Evolutionary conservation across 2,797 vertebrate species (phyloP).

Genomic region (Syncerus caffer): DNA sequence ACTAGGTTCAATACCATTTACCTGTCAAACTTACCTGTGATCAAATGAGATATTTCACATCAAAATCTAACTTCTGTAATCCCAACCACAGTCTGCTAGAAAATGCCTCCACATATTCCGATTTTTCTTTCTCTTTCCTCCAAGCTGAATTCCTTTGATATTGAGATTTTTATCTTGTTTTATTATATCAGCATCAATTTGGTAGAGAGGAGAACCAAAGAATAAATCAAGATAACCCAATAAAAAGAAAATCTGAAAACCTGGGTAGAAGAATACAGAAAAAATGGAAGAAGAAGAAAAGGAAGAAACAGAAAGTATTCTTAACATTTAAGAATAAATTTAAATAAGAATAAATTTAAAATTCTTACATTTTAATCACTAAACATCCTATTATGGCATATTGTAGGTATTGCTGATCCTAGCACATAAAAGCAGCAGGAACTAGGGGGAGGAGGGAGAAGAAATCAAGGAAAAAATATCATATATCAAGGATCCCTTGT

Average conservation of each 20-base stretch:
- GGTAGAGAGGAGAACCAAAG: neutral
- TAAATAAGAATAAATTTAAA: too few species aligned
- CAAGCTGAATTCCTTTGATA: neutral
- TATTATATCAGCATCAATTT: neutral
- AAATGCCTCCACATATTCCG: neutral
- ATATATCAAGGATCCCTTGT: neutral
- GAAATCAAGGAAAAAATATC: neutral
- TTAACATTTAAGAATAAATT: too few species aligned
- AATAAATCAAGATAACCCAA: neutral
- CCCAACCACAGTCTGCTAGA: neutral
- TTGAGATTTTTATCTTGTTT: neutral
- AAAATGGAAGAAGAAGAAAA: neutral
- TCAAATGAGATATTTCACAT: neutral
- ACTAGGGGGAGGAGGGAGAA: neutral
- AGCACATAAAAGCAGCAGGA: neutral
- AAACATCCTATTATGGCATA: neutral
- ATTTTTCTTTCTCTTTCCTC: neutral
- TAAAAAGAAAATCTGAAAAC: neutral
- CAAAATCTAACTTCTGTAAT: neutral
- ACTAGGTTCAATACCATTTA: neutral
- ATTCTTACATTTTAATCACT: neutral
- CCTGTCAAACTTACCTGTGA: neutral
- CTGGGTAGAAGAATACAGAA: neutral
- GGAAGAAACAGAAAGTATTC: neutral
- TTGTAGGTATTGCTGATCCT: neutral